phyloP scores from a whole-genome alignment of 2,888 invertebrate species.

The Ormyrus pomaceus region DNA sequence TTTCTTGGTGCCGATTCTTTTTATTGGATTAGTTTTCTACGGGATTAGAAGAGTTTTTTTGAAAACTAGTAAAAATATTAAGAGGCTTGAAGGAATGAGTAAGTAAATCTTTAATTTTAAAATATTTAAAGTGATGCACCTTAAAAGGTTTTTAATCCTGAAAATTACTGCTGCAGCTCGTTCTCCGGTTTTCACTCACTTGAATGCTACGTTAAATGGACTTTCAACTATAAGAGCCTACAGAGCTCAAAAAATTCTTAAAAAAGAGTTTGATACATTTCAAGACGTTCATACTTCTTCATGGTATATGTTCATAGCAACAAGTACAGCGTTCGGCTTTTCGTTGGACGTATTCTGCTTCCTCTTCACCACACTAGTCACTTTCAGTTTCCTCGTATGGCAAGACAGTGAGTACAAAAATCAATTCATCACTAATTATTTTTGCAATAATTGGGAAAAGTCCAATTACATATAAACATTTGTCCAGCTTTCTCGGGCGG shows the following conservation, averaged over 20 bases:
- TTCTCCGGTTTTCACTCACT: conserved; percentile 88
- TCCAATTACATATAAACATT: neutral
- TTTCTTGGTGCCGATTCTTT: conserved; percentile 79
- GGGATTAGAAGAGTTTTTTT: conserved; percentile 81
- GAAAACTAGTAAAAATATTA: conserved; percentile 85
- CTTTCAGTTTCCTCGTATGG: conserved; percentile 80
- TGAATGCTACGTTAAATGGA: conserved; percentile 85
- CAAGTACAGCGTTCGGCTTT: conserved; percentile 76
- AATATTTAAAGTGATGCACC: neutral
- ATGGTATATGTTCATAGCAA: conserved; percentile 76
- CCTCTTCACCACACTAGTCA: conserved; percentile 81
- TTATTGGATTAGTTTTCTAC: conserved; percentile 79
- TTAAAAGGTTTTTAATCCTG: neutral
- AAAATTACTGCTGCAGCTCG: conserved; percentile 77
- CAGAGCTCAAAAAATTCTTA: conserved; percentile 81
- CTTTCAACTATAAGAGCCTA: conserved; percentile 86
- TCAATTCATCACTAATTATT: neutral
- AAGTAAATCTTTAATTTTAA: conserved; percentile 63
- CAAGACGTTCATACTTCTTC: conserved; percentile 77
- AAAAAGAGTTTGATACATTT: conserved; percentile 79
- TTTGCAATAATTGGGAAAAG: neutral
- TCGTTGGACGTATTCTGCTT: conserved; percentile 82
- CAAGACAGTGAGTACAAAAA: conserved; percentile 60
- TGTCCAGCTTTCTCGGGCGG: conserved; percentile 61
- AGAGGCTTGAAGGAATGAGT: conserved; percentile 81